phyloP scores from a whole-genome alignment of 2,888 invertebrate species.

The Idaea aversata region DNA sequence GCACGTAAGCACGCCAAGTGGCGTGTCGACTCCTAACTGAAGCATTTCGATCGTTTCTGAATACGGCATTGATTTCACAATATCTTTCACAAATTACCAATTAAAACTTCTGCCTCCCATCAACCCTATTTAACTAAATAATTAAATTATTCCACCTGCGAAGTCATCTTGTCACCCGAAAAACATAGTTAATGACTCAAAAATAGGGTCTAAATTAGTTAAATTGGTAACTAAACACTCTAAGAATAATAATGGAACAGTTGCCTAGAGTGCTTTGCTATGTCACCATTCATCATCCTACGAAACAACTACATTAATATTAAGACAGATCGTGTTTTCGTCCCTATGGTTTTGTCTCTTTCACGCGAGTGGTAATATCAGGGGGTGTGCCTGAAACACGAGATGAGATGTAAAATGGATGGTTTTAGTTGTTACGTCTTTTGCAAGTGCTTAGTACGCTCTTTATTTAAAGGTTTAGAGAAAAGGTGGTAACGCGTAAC shows the following conservation, averaged over 20 bases:
- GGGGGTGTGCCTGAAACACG: not conserved
- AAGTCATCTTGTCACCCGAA: slow-evolving; percentile 7
- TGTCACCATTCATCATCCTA: slow-evolving; percentile 74
- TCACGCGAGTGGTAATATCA: slow-evolving; percentile 32
- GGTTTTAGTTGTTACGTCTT: not conserved
- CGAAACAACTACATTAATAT: slow-evolving; percentile 65
- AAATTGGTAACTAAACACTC: slow-evolving; percentile 56
- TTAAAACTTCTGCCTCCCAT: not conserved
- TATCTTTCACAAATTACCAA: not conserved
- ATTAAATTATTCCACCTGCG: slow-evolving; percentile 1
- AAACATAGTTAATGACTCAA: slow-evolving; percentile 34
- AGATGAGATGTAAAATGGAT: slow-evolving; percentile 1
- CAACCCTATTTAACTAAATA: slow-evolving; percentile 1
- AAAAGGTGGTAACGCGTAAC: not conserved
- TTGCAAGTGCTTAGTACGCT: slow-evolving; percentile 1
- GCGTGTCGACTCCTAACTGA: not conserved
- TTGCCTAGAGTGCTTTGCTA: slow-evolving; percentile 74
- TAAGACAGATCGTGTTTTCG: slow-evolving; percentile 61
- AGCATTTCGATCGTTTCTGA: not conserved
- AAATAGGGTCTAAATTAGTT: slow-evolving; percentile 47
- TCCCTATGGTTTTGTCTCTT: slow-evolving; percentile 50
- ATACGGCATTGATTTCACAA: not conserved
- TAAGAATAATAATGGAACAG: slow-evolving; percentile 67
- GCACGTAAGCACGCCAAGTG: not conserved
- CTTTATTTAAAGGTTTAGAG: not conserved